Evolutionary conservation across 1,140 invertebrate genomes (phyloP), one percentile per base, ranked within the genome.

Genomic region (Diabrotica undecimpunctata): DNA sequence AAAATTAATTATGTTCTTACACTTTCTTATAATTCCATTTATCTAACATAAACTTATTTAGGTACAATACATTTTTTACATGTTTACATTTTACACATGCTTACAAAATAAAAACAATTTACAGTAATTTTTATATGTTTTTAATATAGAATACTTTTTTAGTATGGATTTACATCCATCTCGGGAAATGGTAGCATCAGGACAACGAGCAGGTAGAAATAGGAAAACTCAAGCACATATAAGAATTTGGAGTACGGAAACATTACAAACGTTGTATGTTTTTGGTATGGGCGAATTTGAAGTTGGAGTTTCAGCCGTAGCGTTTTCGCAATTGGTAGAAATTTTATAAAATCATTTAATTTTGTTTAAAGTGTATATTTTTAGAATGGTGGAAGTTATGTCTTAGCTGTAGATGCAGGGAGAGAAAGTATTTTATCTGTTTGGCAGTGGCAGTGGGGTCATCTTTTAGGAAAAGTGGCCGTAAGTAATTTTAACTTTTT

Each of bases 251-350:
- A 94, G 94, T 72, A 93, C 93, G 0, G 91, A 95, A 74, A 95
- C 91, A 13, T 81, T 98, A 61, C 88, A 93, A 74, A 97, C 95
- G 0, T 81, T 97, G 7, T 93, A 95, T 75, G 91, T 97, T 9
- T 94, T 96, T 67, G 91, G 94, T 9, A 93, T 94, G 87, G 91
- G 91, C 0, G 93, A 96, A 75, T 91, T 97, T 75, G 92, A 96
- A 72, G 86, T 91, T 62, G 94, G 94, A 2, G 92, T 97, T 6
- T 88, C 91, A 0, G 93, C 93, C 6, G 85, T 97, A 0, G 91
- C 92, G 0, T 98, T 97, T 80, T 97, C 95, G 0, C 90, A 94
- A 76, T 77, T 92, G 80, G 90, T 91, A 79, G 82, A 77, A n/a
- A 11, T 12, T 12, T 7, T 5, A 25, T 3, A 39, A 35, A 13